Evolutionary conservation across 2,113 vertebrate genomes (phyloP), one percentile per base, ranked within the genome.

Genomic region (Uria lomvia): DNA sequence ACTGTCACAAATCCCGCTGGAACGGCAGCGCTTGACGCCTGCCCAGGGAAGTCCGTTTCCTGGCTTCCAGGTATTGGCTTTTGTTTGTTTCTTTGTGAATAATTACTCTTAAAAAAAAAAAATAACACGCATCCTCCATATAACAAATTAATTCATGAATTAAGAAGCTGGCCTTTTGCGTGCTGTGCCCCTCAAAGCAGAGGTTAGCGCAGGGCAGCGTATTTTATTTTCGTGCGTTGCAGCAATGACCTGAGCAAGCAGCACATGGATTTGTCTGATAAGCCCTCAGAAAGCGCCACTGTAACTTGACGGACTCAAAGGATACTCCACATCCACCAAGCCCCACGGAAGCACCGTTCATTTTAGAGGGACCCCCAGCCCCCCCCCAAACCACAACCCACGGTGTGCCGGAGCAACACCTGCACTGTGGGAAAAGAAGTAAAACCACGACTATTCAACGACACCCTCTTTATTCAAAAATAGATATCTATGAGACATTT

Each of bases 381-480:
- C 42, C 42, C n/a, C 5, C 45, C 29, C 36, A 24, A 12, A 58
- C 15, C 38, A n/a, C 47, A 67, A 26, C 34, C 40, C 11, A 8
- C 1, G 6, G 17, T 13, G 53, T n/a, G 52, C 20, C 1, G 0
- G 24, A 71, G 72, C 62, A 43, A 45, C 26, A 27, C 38, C 58
- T 36, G 36, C 13, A 8, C 1, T 29, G 71, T 8, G 81, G 50
- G 71, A 77, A 87, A 82, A 58, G 40, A 71, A 83, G 86, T 50
- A 36, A 90, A 49, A 66, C 62, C 95, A 88, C 72, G 34, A 11
- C 71, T 90, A 12, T 91, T 97, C 92, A 98, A 98, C 56, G 98
- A 98, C 98, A 98, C 97, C 97, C 97, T 98, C 98, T 98, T 98
- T 98, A 98, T 98, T 98, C 98, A 98, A 98, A 98, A 98, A 98